Evolutionary conservation across 1,140 invertebrate species (phyloP).

Genomic region (Mizuhopecten yessoensis): DNA sequence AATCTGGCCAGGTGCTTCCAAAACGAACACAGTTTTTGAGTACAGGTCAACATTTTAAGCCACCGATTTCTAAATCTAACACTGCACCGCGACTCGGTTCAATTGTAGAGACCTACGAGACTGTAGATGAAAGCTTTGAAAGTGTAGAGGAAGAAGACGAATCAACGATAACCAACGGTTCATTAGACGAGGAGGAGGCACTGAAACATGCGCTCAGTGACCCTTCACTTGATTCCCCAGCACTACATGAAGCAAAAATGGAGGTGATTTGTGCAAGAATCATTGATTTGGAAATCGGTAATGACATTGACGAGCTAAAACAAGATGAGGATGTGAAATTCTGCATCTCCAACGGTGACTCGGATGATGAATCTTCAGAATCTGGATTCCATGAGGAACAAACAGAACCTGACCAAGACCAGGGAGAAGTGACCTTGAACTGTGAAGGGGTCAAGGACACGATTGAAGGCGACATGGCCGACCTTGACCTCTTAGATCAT

Average conservation of each 20-base stretch:
- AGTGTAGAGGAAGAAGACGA: conserved; percentile 68
- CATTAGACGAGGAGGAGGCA: conserved; percentile 46
- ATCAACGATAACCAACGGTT: conserved; percentile 50
- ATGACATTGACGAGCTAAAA: conserved; percentile 78
- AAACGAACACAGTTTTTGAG: conserved; percentile 85
- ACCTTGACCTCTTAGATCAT: conserved; percentile 15
- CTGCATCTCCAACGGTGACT: conserved; percentile 74
- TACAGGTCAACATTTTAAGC: conserved; percentile 89
- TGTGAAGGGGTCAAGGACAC: neutral
- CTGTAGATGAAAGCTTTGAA: conserved; percentile 70
- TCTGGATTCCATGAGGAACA: conserved; percentile 74
- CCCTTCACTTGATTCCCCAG: conserved; percentile 50
- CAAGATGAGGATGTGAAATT: conserved; percentile 76
- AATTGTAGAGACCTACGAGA: conserved; percentile 95
- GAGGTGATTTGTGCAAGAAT: conserved; percentile 66
- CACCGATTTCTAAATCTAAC: conserved; percentile 93
- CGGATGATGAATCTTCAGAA: conserved; percentile 81
- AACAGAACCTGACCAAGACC: conserved; percentile 69
- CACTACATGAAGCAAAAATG: conserved; percentile 48
- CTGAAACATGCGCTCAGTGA: conserved; percentile 57
- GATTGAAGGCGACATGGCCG: neutral
- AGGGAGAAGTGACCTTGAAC: conserved; percentile 44
- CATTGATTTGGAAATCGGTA: conserved; percentile 79
- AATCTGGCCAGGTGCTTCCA: conserved; percentile 88
- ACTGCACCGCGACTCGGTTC: conserved; percentile 96